phyloP scores from a whole-genome alignment of 1,140 invertebrate genomes.

The Chionoecetes opilio region DNA sequence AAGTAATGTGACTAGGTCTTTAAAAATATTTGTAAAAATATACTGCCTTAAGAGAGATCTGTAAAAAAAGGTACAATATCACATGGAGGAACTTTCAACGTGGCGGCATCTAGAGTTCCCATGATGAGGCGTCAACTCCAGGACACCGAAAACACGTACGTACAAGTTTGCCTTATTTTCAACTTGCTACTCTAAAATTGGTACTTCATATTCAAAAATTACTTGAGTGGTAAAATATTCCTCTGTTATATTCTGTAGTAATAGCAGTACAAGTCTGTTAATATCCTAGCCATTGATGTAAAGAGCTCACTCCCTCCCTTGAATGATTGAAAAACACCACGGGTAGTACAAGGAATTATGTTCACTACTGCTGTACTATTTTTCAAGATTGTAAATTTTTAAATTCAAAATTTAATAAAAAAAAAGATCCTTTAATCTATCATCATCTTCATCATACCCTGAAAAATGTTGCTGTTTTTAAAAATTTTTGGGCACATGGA shows the following conservation, averaged over 20 bases:
- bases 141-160: not conserved
- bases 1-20: not conserved
- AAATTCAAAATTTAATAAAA: not conserved
- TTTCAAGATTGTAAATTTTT: not conserved
- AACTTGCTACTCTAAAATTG: not conserved
- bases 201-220: constrained; percentile 22
- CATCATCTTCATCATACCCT: not conserved
- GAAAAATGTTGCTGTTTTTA: not conserved
- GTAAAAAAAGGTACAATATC: not conserved
- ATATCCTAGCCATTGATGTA: not conserved
- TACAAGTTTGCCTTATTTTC: not conserved
- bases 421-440: not conserved
- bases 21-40: constrained; percentile 24
- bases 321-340: not conserved
- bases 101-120: not conserved
- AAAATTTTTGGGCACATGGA: too few species aligned
- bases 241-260: constrained; percentile 4
- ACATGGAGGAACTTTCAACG: not conserved
- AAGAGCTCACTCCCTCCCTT: not conserved
- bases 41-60: not conserved
- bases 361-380: not conserved
- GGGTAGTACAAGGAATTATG: not conserved
- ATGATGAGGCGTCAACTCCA: not conserved
- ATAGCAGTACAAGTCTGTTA: not conserved
- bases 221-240: constrained; percentile 30